phyloP scores from a whole-genome alignment of 2,888 invertebrate species.

The Lithophane semibrunnea region DNA sequence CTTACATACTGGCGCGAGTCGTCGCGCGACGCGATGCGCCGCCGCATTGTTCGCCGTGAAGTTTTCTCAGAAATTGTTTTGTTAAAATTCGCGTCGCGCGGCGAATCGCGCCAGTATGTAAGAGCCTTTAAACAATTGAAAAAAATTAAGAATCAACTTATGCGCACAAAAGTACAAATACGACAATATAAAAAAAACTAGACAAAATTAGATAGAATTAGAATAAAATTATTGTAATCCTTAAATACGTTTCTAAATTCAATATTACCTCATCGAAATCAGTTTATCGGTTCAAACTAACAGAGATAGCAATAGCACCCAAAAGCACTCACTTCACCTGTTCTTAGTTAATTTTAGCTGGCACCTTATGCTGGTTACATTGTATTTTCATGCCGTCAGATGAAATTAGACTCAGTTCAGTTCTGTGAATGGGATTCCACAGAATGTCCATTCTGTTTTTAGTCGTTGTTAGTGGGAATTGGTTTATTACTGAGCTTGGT shows the following conservation, averaged over 20 bases:
- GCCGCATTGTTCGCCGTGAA: no score
- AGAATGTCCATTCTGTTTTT: not conserved
- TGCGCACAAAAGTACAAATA: no score
- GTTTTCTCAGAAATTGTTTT: no score
- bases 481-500: not conserved
- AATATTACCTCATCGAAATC: constrained; percentile 9
- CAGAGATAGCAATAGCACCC: not conserved
- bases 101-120: no score
- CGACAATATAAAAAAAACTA: no score
- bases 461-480: not conserved
- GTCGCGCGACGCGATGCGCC: no score
- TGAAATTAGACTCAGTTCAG: not conserved
- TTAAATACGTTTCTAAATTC: not conserved
- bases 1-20: no score
- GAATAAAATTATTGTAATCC: not conserved
- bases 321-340: not conserved
- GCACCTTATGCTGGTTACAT: constrained; percentile 1
- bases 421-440: not conserved
- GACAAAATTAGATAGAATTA: no score
- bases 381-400: constrained; percentile 19
- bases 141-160: no score
- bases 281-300: constrained; percentile 10
- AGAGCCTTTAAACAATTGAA: no score
- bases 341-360: constrained; percentile 37
- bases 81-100: no score